phyloP scores from a whole-genome alignment of 92 coral and sea anemone species.

The Desmophyllum pertusum region DNA sequence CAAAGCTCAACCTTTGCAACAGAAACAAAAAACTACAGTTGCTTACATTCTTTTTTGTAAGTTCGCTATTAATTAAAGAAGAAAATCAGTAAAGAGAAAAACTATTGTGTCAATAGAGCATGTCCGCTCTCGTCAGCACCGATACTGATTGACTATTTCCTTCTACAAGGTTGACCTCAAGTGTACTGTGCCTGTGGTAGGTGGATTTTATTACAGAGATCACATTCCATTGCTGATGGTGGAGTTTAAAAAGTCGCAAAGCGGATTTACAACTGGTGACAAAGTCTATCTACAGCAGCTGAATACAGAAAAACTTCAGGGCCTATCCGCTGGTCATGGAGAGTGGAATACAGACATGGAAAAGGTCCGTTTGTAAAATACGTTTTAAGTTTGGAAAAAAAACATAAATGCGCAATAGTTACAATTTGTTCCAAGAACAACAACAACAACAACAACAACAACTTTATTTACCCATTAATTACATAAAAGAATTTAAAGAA shows the following conservation, averaged over 20 bases:
- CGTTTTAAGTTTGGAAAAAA: too few relatives aligned
- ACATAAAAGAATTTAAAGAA: too few relatives aligned
- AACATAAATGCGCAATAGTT: too few relatives aligned
- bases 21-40: too few relatives aligned
- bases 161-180: slow-evolving; percentile 61
- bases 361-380: slow-evolving; percentile 56
- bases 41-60: too few relatives aligned
- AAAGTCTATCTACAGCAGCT: slow-evolving; percentile 49
- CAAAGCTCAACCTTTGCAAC: too few relatives aligned
- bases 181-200: slow-evolving; percentile 49
- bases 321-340: slow-evolving; percentile 65
- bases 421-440: too few relatives aligned
- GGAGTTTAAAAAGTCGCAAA: slow-evolving; percentile 40
- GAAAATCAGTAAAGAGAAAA: too few relatives aligned
- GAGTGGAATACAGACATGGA: slow-evolving; percentile 69
- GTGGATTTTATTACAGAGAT: slow-evolving; percentile 65
- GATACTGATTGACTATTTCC: neutral
- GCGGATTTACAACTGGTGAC: slow-evolving; percentile 65
- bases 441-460: too few relatives aligned
- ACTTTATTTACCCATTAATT: too few relatives aligned
- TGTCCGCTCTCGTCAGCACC: neutral
- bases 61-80: too few relatives aligned
- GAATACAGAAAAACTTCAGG: slow-evolving; percentile 36
- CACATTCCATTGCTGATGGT: slow-evolving; percentile 56
- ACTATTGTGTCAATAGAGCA: too few relatives aligned